A percentile compares a stretch with the other conserved stretches of the same genome.
Conservation (phyloP, 2,113 vertebrate genomes). For the Gymnocephalus cernua region DNA sequence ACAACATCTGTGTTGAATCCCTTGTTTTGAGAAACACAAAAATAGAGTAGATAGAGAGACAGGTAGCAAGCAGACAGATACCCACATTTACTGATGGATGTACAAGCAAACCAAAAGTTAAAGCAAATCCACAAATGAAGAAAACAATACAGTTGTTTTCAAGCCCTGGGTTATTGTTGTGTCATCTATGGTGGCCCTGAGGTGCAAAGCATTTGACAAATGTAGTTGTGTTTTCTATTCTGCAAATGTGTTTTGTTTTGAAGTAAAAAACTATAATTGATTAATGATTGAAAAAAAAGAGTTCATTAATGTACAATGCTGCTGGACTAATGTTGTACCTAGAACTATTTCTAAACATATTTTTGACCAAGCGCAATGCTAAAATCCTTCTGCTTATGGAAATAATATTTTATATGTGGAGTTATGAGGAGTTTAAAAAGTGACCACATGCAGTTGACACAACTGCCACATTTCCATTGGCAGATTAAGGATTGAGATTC, state of each 20-base stretch:
- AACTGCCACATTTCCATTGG: background rate
- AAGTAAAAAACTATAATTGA: no score
- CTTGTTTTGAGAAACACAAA: slow-evolving; percentile 22
- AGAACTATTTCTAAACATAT: background rate
- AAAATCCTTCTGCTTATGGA: background rate
- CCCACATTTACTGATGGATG: background rate
- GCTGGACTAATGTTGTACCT: background rate
- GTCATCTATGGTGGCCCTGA: background rate
- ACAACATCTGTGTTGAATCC: slow-evolving; percentile 31
- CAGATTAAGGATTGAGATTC: background rate
- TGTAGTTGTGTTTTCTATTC: background rate
- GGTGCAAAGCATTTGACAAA: background rate
- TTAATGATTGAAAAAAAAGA: background rate
- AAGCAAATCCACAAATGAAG: background rate
- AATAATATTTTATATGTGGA: background rate
- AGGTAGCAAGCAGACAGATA: background rate
- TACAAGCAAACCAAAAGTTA: background rate
- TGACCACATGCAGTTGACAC: background rate
- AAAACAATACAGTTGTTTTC: background rate
- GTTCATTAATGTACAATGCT: background rate
- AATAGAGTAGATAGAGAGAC: background rate
- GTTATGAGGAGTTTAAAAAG: background rate
- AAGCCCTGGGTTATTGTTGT: background rate
- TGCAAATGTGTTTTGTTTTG: background rate
- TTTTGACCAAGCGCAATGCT: no score